These are phyloP conservation scores for Neodontobutis hainanensis DNA, from an alignment of 2,113 vertebrate species.

Conservation along the genomic window DNA sequence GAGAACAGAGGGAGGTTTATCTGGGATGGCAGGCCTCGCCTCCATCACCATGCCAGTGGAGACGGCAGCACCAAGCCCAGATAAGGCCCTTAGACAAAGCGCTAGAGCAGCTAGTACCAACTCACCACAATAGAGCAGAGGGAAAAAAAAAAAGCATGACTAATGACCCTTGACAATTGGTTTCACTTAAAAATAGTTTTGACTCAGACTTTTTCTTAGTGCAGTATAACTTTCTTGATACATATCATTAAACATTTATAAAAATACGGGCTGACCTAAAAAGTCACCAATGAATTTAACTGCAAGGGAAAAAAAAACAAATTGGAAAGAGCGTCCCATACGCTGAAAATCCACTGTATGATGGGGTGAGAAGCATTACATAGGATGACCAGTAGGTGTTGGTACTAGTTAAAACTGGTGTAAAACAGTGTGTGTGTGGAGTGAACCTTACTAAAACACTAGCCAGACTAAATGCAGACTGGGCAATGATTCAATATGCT, in stretches of 20 bases:
- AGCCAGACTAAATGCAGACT: not conserved
- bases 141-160: slow-evolving; percentile 25
- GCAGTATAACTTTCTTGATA: not conserved
- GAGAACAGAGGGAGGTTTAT: slow-evolving; percentile 77
- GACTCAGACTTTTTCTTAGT: slow-evolving; percentile 9
- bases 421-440: too few species aligned
- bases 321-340: too few species aligned
- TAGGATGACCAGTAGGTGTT: too few species aligned
- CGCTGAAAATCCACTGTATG: too few species aligned
- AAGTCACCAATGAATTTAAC: too few species aligned
- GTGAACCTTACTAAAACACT: too few species aligned
- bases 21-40: slow-evolving; percentile 72
- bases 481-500: not conserved
- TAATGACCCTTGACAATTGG: slow-evolving; percentile 55
- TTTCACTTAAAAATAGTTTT: slow-evolving; percentile 50
- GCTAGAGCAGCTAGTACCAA: slow-evolving; percentile 39
- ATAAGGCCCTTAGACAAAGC: slow-evolving; percentile 70
- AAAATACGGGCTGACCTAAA: too few species aligned
- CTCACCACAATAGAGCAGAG: slow-evolving; percentile 40
- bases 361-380: too few species aligned
- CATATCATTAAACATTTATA: too few species aligned
- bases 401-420: too few species aligned
- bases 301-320: too few species aligned
- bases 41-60: slow-evolving; percentile 72
- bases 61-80: slow-evolving; percentile 56